Evolutionary conservation across 2,113 vertebrate species (phyloP).

Genomic region (Lonchura striata): DNA sequence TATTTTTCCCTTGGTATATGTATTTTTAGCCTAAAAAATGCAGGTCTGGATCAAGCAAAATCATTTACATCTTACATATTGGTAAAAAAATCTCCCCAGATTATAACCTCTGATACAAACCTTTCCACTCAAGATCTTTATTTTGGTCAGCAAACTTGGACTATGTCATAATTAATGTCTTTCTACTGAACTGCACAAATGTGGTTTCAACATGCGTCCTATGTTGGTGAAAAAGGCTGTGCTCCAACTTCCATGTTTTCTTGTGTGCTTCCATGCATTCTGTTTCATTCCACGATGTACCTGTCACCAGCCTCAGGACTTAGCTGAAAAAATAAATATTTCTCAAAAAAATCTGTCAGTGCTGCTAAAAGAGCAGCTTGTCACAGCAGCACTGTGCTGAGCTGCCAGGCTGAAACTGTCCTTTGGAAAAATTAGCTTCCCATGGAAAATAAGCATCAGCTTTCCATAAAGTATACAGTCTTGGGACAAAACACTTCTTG

Average conservation of each 20-base stretch:
- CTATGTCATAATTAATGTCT: not conserved
- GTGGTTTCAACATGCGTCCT: not conserved
- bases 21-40: not conserved
- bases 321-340: constrained; percentile 50
- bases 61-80: not conserved
- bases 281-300: constrained; percentile 12
- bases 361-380: constrained; percentile 38
- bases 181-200: not conserved
- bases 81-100: not conserved
- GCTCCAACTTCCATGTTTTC: not conserved
- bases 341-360: not conserved
- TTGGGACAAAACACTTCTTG: constrained; percentile 44
- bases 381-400: constrained; percentile 12
- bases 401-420: constrained; percentile 3
- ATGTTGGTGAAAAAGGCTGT: not conserved
- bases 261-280: not conserved
- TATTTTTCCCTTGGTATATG: not conserved
- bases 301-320: constrained; percentile 21
- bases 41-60: not conserved
- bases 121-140: not conserved
- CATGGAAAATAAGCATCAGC: constrained; percentile 55
- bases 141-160: not conserved
- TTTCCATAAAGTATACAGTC: constrained; percentile 49
- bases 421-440: constrained; percentile 52
- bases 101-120: not conserved